Base-by-base conservation (phyloP, 1,140 invertebrate species). In the Idris sp. region DNA sequence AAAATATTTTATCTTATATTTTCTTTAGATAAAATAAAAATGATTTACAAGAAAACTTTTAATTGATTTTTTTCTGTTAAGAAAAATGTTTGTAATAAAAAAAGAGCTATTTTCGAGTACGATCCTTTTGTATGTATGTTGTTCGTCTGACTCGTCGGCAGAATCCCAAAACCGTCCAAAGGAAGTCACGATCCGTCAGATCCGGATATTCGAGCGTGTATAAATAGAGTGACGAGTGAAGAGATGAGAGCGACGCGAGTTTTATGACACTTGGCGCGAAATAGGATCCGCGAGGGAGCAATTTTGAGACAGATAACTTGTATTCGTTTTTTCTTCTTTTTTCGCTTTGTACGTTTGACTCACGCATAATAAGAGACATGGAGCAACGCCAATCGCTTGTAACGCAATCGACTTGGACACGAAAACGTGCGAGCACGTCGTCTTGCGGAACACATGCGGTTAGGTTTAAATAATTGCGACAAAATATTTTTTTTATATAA, bases 241-340 rank as follows among this genome's bases (percentile, higher is more conserved):
- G n/a, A n/a, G 67, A 62, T 48, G 51, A 15, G 58, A 72, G 58
- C 46, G 33, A 9, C 19, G 41, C 58, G 44, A 56, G 36, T 58
- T 64, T 72, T 72, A 64, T 72, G 68, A 72, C 79, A 77, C 79
- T 81, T 78, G 80, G 71, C 74, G 74, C 74, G 81, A 84, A 84
- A 84, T 83, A 81, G 79, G 79, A 61, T 56, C 15, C 53, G 69
- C 78, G 74, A 78, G 74, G 61, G 77, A 78, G 77, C 79, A 78
- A 67, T 76, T 79, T 54, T 48, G 61, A 56, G 30, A 25, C 48
- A 81, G 77, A 81, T 82, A 79, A 79, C 61, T 33, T 61, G 25
- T 49, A 16, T 28, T 13, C 5, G 0, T 44, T 9, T n/a, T 6
- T 33, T 40, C 65, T 3, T 49, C 13, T 13, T 8, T 40, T 51